Conservation (phyloP, 2,888 invertebrate genomes). For the Formica aserva region DNA sequence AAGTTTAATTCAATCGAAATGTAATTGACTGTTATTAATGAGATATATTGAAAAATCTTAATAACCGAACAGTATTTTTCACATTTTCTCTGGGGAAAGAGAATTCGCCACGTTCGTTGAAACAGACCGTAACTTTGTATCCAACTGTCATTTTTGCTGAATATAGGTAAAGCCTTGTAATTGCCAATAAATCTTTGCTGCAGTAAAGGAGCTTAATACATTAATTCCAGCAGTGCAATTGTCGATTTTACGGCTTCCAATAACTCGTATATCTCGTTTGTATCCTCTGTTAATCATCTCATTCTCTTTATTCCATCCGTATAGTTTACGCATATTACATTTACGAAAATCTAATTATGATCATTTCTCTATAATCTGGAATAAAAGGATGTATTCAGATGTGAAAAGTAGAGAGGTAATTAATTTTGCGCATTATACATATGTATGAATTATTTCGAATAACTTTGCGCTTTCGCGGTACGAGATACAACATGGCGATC, state of each 20-base stretch:
- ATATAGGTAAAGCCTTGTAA: neutral
- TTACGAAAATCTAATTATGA: neutral
- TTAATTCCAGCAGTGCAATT: neutral
- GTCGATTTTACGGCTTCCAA: neutral
- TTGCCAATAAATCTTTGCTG: neutral
- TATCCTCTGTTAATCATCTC: neutral
- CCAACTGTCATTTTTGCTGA: neutral
- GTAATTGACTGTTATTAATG: neutral
- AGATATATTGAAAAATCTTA: neutral
- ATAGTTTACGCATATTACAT: neutral
- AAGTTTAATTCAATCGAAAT: neutral
- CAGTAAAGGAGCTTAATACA: slow-evolving; percentile 20
- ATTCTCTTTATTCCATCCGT: neutral
- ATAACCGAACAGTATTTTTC: neutral
- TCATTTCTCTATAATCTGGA: neutral
- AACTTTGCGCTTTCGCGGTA: neutral
- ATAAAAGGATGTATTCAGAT: neutral
- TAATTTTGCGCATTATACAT: neutral
- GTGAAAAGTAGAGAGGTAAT: neutral
- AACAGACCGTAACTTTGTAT: neutral
- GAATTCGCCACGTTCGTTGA: neutral
- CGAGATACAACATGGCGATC: neutral
- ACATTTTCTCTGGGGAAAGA: neutral
- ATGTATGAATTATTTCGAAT: neutral
- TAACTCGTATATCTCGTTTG: neutral